A percentile compares a stretch with the other conserved stretches of the same genome.
phyloP scores from a whole-genome alignment of 2,113 vertebrate species.

The Leptobrachium leishanense region DNA sequence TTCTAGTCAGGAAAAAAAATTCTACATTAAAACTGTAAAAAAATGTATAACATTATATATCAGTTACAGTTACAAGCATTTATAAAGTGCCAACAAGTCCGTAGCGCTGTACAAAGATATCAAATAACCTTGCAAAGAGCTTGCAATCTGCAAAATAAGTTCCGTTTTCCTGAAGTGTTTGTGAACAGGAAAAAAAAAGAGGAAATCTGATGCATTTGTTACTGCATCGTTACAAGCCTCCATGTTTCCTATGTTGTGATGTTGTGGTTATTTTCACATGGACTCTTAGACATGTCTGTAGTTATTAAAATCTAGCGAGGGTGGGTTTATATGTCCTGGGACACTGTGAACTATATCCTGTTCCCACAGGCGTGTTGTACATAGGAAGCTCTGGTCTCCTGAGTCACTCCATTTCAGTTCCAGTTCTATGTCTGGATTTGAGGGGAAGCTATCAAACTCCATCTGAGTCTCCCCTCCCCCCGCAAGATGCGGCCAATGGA shows the following conservation, averaged over 20 bases:
- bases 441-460: constrained; percentile 1
- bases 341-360: constrained; percentile 19
- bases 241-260: not conserved
- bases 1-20: no score
- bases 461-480: not conserved
- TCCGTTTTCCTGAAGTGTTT: no score
- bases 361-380: constrained; percentile 40
- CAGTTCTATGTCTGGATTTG: constrained; percentile 23
- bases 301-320: constrained; percentile 9
- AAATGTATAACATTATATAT: no score
- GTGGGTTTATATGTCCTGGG: not conserved
- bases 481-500: not conserved
- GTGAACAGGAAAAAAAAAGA: no score
- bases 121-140: no score
- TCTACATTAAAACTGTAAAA: no score
- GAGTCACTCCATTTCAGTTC: constrained; percentile 1
- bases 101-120: no score
- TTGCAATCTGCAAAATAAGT: no score
- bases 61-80: no score
- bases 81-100: no score
- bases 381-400: constrained; percentile 34
- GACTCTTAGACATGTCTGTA: constrained; percentile 19
- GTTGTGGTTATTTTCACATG: constrained; percentile 19
- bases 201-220: no score
- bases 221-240: no score